phyloP scores from a whole-genome alignment of 2,113 vertebrate species.

The Otis tarda region DNA sequence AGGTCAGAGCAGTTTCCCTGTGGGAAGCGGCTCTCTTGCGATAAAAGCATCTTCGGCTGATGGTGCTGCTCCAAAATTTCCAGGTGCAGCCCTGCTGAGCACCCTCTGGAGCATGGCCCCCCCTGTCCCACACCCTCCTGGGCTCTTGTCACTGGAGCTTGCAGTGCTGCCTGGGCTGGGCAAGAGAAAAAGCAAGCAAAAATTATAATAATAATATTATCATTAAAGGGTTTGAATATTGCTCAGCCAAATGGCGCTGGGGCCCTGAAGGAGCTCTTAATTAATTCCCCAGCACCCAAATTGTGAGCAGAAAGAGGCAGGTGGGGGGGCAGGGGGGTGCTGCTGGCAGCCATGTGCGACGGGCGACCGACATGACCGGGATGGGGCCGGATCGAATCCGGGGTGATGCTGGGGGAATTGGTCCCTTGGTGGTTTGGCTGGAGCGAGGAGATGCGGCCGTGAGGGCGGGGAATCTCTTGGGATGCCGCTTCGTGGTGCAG shows the following conservation, averaged over 20 bases:
- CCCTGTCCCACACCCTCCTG: neutral
- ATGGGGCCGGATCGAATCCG: neutral
- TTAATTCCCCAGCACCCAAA: neutral
- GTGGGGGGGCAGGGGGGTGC: no score
- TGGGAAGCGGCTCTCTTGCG: neutral
- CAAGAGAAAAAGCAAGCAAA: neutral
- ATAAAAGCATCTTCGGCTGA: neutral
- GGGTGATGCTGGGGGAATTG: neutral
- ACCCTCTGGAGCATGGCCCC: rapidly evolving
- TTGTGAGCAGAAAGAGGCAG: neutral
- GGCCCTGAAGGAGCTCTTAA: neutral
- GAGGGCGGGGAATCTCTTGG: neutral
- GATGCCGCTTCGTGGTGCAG: neutral
- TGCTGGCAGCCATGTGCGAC: neutral
- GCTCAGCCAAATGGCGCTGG: neutral
- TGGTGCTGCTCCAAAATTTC: neutral
- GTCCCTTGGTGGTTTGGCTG: neutral
- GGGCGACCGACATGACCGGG: rapidly evolving
- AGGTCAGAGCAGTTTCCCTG: neutral
- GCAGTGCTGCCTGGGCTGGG: neutral
- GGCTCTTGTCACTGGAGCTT: neutral
- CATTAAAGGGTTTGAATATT: neutral
- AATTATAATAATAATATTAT: neutral
- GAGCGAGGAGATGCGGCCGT: neutral
- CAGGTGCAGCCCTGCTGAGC: neutral